phyloP scores from a whole-genome alignment of 2,797 vertebrate genomes.

The Arctocebus calabarensis region DNA sequence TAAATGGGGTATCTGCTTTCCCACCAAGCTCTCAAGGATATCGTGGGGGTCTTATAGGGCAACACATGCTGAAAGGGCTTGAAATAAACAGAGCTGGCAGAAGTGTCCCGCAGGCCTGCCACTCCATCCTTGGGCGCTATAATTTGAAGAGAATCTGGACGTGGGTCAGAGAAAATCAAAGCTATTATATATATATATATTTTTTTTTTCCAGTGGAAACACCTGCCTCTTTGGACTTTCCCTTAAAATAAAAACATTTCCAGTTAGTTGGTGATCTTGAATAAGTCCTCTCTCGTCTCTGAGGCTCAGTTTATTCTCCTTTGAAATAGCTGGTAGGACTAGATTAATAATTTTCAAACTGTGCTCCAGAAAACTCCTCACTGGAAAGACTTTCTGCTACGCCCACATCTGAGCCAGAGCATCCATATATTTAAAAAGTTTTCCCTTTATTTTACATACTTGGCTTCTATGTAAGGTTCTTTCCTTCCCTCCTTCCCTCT shows the following conservation, averaged over 20 bases:
- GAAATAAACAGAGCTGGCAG: neutral
- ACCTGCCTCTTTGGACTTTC: neutral
- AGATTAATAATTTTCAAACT: neutral
- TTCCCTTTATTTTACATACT: neutral
- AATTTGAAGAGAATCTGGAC: neutral
- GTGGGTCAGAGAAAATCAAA: constrained; percentile 6
- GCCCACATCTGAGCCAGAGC: neutral
- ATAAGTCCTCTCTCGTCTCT: neutral
- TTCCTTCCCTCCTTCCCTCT: neutral
- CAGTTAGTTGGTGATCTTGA: neutral
- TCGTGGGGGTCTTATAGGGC: accelerated
- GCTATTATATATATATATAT: too few relatives aligned
- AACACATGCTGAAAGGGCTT: too few relatives aligned
- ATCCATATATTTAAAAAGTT: neutral
- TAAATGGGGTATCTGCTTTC: neutral
- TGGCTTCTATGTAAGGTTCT: neutral
- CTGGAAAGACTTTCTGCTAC: neutral
- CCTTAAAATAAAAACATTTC: neutral
- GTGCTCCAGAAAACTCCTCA: neutral
- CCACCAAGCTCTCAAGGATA: neutral
- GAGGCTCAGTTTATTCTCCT: neutral
- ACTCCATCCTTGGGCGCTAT: too few relatives aligned
- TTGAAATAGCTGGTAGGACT: neutral
- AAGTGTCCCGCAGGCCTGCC: accelerated
- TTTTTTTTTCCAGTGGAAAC: neutral